Conservation (phyloP, 1,140 invertebrate genomes). For the Sipha flava region DNA sequence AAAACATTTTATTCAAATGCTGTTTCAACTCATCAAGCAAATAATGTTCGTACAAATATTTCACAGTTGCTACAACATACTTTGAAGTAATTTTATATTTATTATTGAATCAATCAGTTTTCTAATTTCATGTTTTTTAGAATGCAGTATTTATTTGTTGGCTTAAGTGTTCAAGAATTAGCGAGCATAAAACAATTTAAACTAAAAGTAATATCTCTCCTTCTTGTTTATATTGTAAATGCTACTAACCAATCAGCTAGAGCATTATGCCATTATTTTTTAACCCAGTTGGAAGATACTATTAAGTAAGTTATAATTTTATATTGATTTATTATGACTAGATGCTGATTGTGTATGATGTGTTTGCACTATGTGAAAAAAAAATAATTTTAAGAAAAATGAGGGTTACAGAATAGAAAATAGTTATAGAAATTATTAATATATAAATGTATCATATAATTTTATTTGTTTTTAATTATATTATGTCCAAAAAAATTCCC, state of each 20-base stretch:
- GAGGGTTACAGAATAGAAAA: no score
- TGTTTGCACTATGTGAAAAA: no score
- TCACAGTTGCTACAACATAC: constrained; percentile 57
- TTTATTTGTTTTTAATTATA: no score
- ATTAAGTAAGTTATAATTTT: constrained; percentile 45
- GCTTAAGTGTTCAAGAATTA: constrained; percentile 62
- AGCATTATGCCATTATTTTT: constrained; percentile 54
- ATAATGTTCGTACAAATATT: constrained; percentile 49
- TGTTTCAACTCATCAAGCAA: constrained; percentile 46
- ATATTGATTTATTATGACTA: no score
- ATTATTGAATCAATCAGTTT: constrained; percentile 3
- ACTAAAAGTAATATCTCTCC: constrained; percentile 71
- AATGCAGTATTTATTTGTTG: constrained; percentile 75
- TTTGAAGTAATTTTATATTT: constrained; percentile 47
- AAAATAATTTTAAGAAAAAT: no score
- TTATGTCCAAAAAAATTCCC: no score
- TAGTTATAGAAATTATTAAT: no score
- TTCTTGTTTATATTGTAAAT: constrained; percentile 65
- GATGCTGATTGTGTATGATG: no score
- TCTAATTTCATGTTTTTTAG: constrained; percentile 42
- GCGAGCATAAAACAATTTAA: constrained; percentile 73
- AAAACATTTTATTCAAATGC: constrained; percentile 46
- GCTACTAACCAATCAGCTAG: constrained; percentile 52
- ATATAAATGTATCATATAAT: no score
- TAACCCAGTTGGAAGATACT: constrained; percentile 53